phyloP scores from a whole-genome alignment of 2,113 vertebrate species.

The Hoplias malabaricus region DNA sequence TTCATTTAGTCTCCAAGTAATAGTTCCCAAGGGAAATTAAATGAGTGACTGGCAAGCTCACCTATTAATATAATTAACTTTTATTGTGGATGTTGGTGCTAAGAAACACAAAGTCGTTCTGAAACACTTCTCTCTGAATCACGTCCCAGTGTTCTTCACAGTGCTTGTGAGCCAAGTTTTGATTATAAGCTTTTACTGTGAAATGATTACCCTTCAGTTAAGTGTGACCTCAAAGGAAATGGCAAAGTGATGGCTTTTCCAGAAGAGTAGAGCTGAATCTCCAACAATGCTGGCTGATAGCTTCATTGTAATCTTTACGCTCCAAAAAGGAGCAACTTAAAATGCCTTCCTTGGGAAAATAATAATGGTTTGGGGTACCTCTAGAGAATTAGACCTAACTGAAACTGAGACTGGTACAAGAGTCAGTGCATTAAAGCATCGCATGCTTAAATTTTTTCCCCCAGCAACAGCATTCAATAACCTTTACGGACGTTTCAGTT shows the following conservation, averaged over 20 bases:
- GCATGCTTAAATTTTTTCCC: too few species aligned
- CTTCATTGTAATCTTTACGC: neutral
- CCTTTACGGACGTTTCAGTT: too few species aligned
- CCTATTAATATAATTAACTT: neutral
- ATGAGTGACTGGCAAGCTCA: neutral
- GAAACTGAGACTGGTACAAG: neutral
- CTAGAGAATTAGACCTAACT: too few species aligned
- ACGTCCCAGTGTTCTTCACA: conserved; percentile 18
- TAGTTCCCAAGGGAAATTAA: neutral
- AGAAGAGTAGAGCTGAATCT: neutral
- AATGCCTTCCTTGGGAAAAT: neutral
- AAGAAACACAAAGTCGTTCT: conserved; percentile 2
- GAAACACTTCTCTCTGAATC: neutral
- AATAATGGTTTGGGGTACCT: neutral
- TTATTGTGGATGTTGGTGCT: conserved; percentile 16
- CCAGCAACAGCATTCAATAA: too few species aligned
- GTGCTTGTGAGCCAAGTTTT: conserved; percentile 12
- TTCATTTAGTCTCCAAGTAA: neutral
- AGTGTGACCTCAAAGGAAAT: neutral
- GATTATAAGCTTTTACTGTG: conserved; percentile 16
- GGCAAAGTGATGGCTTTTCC: neutral
- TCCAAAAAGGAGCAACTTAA: neutral
- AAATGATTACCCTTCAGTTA: conserved; percentile 23
- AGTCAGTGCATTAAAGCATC: too few species aligned
- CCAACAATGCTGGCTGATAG: neutral